Conservation (phyloP, 2,113 vertebrate genomes). For the Chionodraco myersi region DNA sequence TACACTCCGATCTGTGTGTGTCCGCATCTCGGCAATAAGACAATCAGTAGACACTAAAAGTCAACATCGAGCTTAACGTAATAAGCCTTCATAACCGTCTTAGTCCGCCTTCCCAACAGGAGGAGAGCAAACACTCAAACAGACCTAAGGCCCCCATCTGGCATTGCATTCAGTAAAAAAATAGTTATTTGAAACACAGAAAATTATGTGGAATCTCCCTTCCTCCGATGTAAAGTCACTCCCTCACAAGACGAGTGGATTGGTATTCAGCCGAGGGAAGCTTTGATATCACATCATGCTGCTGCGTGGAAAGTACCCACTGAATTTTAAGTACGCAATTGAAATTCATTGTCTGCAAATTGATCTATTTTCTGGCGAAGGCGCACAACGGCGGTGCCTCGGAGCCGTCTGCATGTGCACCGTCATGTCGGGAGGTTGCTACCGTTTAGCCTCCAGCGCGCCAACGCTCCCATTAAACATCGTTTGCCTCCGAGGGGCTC, state of each 20-base stretch:
- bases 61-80: not conserved
- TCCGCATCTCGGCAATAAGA: not conserved
- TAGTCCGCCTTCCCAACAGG: not conserved
- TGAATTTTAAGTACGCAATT: slow-evolving; percentile 61
- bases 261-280: slow-evolving; percentile 18
- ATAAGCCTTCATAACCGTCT: not conserved
- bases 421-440: slow-evolving; percentile 26
- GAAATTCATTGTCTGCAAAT: slow-evolving; percentile 54
- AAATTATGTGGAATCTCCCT: not conserved
- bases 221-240: not conserved
- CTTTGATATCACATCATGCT: slow-evolving; percentile 26
- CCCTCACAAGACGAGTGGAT: slow-evolving; percentile 1
- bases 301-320: slow-evolving; percentile 17
- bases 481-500: slow-evolving; percentile 47
- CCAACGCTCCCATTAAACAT: slow-evolving; percentile 42
- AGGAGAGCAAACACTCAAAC: not conserved
- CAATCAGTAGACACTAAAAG: not conserved
- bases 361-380: slow-evolving; percentile 40
- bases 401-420: slow-evolving; percentile 3
- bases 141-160: not conserved
- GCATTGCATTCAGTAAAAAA: not conserved
- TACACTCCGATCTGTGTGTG: not conserved
- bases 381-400: slow-evolving; percentile 17
- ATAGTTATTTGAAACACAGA: not conserved
- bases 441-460: slow-evolving; percentile 14